Percentiles rank a stretch among this genome's conserved stretches.
Evolutionary conservation across 1,140 invertebrate genomes (phyloP).

Genomic region (Notospermus geniculatus): DNA sequence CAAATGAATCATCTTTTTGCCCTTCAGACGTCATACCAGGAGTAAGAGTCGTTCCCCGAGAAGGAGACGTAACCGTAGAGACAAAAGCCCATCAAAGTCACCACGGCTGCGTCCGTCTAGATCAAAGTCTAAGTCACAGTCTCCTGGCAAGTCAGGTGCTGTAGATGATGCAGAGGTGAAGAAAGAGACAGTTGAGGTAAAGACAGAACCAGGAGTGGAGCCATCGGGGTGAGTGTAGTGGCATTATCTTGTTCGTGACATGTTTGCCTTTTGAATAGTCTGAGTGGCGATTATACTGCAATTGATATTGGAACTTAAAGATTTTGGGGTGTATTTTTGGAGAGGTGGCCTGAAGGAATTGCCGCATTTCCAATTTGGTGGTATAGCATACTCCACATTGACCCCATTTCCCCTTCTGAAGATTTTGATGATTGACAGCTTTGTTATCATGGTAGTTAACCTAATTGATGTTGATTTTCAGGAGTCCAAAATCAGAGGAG

Average conservation of each 20-base stretch:
- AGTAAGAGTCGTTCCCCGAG: conserved; percentile 10
- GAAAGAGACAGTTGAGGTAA: conserved; percentile 22
- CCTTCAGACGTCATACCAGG: background rate
- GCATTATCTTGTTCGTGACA: too few relatives aligned
- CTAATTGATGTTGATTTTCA: background rate
- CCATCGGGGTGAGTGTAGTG: background rate
- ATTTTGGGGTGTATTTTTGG: background rate
- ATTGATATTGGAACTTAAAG: background rate
- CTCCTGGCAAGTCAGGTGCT: conserved; percentile 33
- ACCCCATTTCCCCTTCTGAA: too few relatives aligned
- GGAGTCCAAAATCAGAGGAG: background rate
- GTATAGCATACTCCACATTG: too few relatives aligned
- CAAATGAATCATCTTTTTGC: conserved; percentile 7
- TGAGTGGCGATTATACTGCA: too few relatives aligned
- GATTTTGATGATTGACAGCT: too few relatives aligned
- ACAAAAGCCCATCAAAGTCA: conserved; percentile 15
- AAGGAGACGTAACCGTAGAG: conserved; percentile 5
- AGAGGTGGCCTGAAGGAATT: too few relatives aligned
- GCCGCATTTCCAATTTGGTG: too few relatives aligned
- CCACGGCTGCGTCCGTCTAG: conserved; percentile 18
- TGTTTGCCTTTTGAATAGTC: too few relatives aligned
- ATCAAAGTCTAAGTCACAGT: conserved; percentile 21
- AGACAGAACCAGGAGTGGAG: background rate
- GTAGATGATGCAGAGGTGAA: conserved; percentile 56
- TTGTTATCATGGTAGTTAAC: too few relatives aligned